phyloP scores from a whole-genome alignment of 2,113 vertebrate genomes.

The Gulo gulo region DNA sequence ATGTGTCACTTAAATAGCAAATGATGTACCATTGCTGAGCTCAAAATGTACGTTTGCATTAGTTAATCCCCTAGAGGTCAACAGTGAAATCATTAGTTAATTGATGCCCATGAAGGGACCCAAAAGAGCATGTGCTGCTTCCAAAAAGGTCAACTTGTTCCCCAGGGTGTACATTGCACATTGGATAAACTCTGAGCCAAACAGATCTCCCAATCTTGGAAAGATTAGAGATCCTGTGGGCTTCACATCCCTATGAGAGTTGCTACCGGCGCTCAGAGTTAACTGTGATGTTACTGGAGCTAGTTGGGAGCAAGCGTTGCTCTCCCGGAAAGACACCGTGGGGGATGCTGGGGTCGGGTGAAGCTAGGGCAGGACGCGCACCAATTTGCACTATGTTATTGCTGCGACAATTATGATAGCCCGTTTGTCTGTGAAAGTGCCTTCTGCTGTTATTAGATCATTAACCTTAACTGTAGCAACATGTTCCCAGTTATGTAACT shows the following conservation, averaged over 20 bases:
- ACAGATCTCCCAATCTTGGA: not conserved
- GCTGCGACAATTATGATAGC: not conserved
- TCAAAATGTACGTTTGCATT: not conserved
- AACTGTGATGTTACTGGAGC: not conserved
- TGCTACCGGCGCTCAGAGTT: not conserved
- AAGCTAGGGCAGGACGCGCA: not conserved
- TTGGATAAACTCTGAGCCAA: not conserved
- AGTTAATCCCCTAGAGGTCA: not conserved
- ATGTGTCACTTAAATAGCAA: not conserved
- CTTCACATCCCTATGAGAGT: not conserved
- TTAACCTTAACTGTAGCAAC: not conserved
- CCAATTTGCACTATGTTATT: not conserved
- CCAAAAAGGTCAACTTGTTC: not conserved
- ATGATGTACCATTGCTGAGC: not conserved
- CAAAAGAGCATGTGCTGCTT: not conserved
- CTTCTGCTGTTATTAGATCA: not conserved
- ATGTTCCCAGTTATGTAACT: not conserved
- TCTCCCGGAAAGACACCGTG: fast-evolving
- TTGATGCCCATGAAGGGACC: not conserved
- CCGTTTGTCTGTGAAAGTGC: not conserved
- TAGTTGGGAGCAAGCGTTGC: not conserved
- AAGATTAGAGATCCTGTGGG: no score
- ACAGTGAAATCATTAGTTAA: not conserved
- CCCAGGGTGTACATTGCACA: not conserved
- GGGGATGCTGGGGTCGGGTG: not conserved